These are phyloP conservation scores for Nomada goodeniana DNA, from an alignment of 2,888 invertebrate genomes.

Conservation along the genomic window DNA sequence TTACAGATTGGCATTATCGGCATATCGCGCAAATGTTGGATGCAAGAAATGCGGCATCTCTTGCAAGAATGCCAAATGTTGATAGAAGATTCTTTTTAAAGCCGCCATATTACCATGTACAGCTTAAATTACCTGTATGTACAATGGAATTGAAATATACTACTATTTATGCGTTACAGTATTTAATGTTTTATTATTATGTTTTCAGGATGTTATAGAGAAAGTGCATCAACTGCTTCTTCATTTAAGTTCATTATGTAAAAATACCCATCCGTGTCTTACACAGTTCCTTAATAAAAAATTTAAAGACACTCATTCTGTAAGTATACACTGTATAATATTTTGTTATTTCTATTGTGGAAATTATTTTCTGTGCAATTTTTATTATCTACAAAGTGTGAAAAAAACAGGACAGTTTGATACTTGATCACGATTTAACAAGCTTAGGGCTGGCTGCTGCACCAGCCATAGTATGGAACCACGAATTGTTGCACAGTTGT, in stretches of 20 bases:
- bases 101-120: conserved; percentile 86
- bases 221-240: conserved; percentile 75
- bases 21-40: conserved; percentile 93
- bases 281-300: conserved; percentile 79
- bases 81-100: conserved; percentile 91
- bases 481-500: conserved; percentile 79
- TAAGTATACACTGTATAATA: conserved; percentile 67
- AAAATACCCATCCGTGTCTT: conserved; percentile 79
- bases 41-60: conserved; percentile 90
- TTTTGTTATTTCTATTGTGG: neutral
- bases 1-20: conserved; percentile 87
- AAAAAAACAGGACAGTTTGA: conserved; percentile 76
- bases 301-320: conserved; percentile 76
- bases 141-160: neutral
- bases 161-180: too few species aligned
- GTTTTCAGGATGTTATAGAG: conserved; percentile 77
- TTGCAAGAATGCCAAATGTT: conserved; percentile 90
- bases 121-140: conserved; percentile 84
- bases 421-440: conserved; percentile 81
- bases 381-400: conserved; percentile 46
- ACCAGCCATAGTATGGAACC: conserved; percentile 77
- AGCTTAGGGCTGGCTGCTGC: conserved; percentile 75
- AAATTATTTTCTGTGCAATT: conserved; percentile 26
- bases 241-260: conserved; percentile 75
- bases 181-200: neutral